Conservation (phyloP, 2,888 invertebrate species). For the Odontomyia ornata region DNA sequence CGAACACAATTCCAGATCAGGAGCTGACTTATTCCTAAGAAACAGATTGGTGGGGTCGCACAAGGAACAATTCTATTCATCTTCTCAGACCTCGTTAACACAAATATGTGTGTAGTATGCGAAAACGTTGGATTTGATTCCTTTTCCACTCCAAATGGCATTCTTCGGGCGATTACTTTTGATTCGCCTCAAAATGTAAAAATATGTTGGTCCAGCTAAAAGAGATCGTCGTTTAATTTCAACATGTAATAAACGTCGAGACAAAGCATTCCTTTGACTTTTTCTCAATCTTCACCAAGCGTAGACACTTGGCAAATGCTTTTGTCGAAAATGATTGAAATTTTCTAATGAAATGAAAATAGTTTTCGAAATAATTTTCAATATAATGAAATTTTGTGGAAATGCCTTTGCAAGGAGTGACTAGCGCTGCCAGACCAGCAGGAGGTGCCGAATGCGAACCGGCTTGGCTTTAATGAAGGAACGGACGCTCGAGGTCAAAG, state of each 20-base stretch:
- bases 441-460: no score
- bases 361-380: conserved; percentile 10
- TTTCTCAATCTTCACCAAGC: background rate
- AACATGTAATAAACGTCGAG: background rate
- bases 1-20: no score
- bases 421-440: no score
- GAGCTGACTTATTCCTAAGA: no score
- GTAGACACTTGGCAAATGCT: conserved; percentile 1
- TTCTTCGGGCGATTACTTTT: background rate
- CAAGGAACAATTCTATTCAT: background rate
- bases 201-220: no score
- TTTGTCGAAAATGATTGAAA: background rate
- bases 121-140: background rate
- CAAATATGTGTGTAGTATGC: background rate
- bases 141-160: background rate
- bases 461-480: background rate
- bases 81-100: background rate
- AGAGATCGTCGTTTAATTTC: background rate
- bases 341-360: conserved; percentile 25
- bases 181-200: no score
- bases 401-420: background rate
- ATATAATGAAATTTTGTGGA: conserved; percentile 25
- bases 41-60: no score
- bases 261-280: background rate
- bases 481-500: background rate